phyloP scores from a whole-genome alignment of 2,113 vertebrate genomes.

The Phalacrocorax pelagicus region DNA sequence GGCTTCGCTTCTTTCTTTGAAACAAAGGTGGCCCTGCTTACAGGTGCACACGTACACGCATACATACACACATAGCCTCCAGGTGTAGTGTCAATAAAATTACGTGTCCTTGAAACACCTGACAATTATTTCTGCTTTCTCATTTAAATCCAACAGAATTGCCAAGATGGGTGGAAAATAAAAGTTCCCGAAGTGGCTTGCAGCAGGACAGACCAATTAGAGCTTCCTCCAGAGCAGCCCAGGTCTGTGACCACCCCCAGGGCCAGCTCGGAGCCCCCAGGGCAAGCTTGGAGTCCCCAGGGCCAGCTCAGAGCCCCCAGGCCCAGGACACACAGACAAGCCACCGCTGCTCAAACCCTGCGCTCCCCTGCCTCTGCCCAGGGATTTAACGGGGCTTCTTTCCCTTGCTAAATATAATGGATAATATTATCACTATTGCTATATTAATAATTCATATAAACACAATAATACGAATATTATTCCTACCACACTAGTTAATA shows the following conservation, averaged over 20 bases:
- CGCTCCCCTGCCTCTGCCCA: background rate
- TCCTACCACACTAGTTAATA: background rate
- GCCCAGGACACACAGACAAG: background rate
- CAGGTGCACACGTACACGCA: rapidly evolving
- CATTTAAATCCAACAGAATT: background rate
- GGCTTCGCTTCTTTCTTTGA: background rate
- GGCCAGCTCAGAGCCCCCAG: background rate
- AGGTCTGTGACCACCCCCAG: rapidly evolving
- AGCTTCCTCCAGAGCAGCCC: no score
- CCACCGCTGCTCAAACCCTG: background rate
- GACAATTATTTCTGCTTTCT: background rate
- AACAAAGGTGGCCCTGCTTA: rapidly evolving
- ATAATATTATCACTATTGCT: background rate
- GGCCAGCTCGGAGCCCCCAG: background rate
- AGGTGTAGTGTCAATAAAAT: background rate
- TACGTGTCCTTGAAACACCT: rapidly evolving
- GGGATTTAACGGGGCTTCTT: background rate
- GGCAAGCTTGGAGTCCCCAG: background rate
- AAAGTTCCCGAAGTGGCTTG: rapidly evolving
- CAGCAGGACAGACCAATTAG: rapidly evolving
- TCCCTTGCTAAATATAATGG: background rate
- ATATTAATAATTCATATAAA: no score
- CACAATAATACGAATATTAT: background rate
- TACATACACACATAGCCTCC: background rate
- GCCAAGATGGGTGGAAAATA: rapidly evolving